Evolutionary conservation across 2,113 vertebrate species (phyloP), one percentile per base, ranked within the genome.

Genomic region (Oryzias curvinotus): DNA sequence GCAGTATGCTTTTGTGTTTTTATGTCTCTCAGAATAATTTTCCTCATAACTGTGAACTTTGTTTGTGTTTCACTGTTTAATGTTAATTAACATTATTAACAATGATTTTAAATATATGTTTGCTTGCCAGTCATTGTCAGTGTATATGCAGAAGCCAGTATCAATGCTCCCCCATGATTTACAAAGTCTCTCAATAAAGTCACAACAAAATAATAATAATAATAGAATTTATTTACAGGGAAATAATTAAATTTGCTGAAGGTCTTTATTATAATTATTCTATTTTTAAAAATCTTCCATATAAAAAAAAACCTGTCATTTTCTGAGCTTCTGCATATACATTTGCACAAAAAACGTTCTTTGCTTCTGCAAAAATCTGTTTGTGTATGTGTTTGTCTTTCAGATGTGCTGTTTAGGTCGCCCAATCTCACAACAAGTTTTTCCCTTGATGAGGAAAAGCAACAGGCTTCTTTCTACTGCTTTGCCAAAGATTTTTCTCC

Each of bases 401-500:
- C 85, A 89, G 88, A 0, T 0, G 2, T 4, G n/a, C 0, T 3
- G 57, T 44, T 10, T 52, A 0, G 4, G 4, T 0, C 0, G 23
- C 80, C 90, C 57, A 47, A 52, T 71, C 0, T 92, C 54, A 77
- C 28, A 52, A 43, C 82, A 63, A 66, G 60, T 17, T 23, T 26
- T 44, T 75, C 65, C 25, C 12, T 60, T 41, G 62, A 25, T 17
- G 85, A 78, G 0, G 64, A 28, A 0, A 5, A 0, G 2, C 62
- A 65, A 1, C 67, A 70, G 12, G 68, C 46, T 58, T 67, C 71
- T 52, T 85, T 90, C 57, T 66, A 77, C 76, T 93, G 92, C 75
- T 53, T 85, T 72, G 91, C 89, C 69, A 71, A 52, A 64, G 66
- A 79, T 15, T 92, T 92, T 85, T 47, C 76, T 7, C 91, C 91